Base-by-base conservation (phyloP, 1,140 invertebrate genomes). In the Trigoniulus corallinus region DNA sequence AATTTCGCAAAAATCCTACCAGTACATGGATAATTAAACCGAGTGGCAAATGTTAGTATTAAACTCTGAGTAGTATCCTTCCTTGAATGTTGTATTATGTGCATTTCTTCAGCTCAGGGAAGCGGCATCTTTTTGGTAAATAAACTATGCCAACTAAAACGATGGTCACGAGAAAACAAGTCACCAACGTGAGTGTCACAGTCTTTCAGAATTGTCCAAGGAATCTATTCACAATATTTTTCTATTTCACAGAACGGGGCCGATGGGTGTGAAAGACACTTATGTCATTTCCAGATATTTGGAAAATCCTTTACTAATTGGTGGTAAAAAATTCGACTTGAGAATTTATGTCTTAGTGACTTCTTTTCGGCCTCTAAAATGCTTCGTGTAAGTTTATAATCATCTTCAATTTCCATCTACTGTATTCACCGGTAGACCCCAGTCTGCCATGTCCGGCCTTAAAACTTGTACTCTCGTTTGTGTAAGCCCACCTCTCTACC, bases 1-100 rank as follows among this genome's bases (percentile, higher is more conserved):
- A 95, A 62, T 95, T 94, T 64, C 64, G 73, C 26, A 91, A 88
- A 64, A 84, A 83, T 51, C 88, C 88, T 0, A 79, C 87, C 56
- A 88, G 84, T 52, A 93, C 88, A 0, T 96, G 89, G 89, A 96
- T 96, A 51, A 93, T 96, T 85, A 96, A 95, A 64, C 92, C 92
- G 0, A 91, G 87, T 63, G 89, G 88, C 21, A 84, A 88, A 64
- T 89, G 84, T 13, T 86, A 89, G 65, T 84, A 18, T 44, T 44
- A 12, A 39, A 39, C 18, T 39, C 12, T 13, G 18, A 13, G 12
- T 13, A 13, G 18, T 18, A 39, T 13, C 12, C 18, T 39, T 13
- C 37, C 37, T 18, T 49, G 40, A n/a, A 24, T 22, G 50, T 29
- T 56, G 34, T 53, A 4, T 51, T 45, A 50, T 39, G 27, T 13